Evolutionary conservation across 2,113 vertebrate species (phyloP).

Genomic region (Perca fluviatilis): DNA sequence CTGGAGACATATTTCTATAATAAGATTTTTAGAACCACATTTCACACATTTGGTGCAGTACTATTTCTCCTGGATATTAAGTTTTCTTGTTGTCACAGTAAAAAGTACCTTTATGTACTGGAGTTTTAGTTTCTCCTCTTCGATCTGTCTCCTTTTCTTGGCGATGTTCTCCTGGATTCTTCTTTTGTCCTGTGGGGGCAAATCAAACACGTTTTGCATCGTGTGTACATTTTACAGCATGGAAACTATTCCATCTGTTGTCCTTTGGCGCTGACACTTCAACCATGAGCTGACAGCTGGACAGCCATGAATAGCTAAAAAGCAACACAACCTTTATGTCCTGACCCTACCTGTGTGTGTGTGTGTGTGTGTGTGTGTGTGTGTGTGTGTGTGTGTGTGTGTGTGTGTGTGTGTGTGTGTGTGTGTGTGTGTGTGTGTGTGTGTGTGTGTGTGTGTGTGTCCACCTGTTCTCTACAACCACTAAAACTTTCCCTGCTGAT

Average conservation of each 20-base stretch:
- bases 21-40: background rate
- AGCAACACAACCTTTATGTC: slow-evolving; percentile 3
- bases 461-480: slow-evolving; percentile 12
- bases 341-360: slow-evolving; percentile 24
- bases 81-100: background rate
- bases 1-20: background rate
- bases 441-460: background rate
- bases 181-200: slow-evolving; percentile 91
- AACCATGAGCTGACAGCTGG: slow-evolving; percentile 52
- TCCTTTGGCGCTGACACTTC: slow-evolving; percentile 9
- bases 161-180: slow-evolving; percentile 95
- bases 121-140: slow-evolving; percentile 95
- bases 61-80: background rate
- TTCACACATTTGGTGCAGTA: background rate
- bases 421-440: background rate
- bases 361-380: slow-evolving; percentile 6
- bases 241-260: slow-evolving; percentile 65
- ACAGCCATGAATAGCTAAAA: slow-evolving; percentile 41
- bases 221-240: slow-evolving; percentile 12
- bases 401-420: background rate
- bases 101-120: slow-evolving; percentile 93
- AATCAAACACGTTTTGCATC: slow-evolving; percentile 19
- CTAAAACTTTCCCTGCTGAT: background rate
- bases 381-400: background rate
- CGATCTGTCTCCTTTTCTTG: slow-evolving; percentile 91